Evolutionary conservation across 2,113 vertebrate species (phyloP), one percentile per base, ranked within the genome.

Genomic region (Mirza zaza): DNA sequence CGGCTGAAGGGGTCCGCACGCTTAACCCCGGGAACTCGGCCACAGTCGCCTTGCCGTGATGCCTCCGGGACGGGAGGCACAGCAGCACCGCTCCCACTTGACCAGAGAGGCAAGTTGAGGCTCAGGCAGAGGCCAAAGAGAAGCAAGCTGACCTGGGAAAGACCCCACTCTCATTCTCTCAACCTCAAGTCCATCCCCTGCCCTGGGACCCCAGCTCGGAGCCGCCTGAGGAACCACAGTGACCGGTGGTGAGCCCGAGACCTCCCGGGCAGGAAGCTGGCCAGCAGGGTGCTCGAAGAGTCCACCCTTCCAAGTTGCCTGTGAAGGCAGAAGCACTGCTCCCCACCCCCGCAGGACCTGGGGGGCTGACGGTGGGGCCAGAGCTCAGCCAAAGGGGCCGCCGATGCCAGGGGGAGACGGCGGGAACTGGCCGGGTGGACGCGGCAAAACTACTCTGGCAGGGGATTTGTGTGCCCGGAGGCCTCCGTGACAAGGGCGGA

Each of bases 1-100:
- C 9, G 1, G 17, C 12, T 0, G 13, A 8, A 29, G 32, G 29
- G 34, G 8, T 17, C 87, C 59, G 17, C 2, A 0, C 0, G 25
- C 70, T 25, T 8, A 27, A 20, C 48, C 39, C 57, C 23, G 29
- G 45, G 10, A 12, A 45, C 0, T 57, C 50, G 27, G 73, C 61
- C 57, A 8, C 14, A 34, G 29, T 6, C 32, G 17, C 52, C 36
- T 17, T 63, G 29, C n/a, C 12, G 0, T 0, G 34, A 39, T 2
- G 27, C 57, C 70, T 55, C 65, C 23, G 8, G 36, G 36, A 11
- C 17, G 12, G 42, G 61, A 11, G 8, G 25, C 10, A 36, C n/a
- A 32, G 5, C 25, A 18, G 23, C 82, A 23, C 34, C 73, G 27
- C 4, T 4, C 39, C 75, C 29, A 1, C 29, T 42, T 36, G 67